Conservation (phyloP, 2,888 invertebrate species). For the Lithophane semibrunnea region DNA sequence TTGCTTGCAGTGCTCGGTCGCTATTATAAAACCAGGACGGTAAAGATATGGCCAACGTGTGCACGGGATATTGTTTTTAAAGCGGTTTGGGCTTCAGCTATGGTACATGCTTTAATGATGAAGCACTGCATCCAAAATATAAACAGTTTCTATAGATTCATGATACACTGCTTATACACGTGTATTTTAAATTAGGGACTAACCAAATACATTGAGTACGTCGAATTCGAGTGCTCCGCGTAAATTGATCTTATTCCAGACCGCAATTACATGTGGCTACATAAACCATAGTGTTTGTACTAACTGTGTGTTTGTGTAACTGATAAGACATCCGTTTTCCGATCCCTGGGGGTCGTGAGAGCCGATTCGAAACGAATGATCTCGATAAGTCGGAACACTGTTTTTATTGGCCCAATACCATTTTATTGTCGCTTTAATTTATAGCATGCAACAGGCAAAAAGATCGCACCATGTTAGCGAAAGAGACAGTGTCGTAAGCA, state of each 20-base stretch:
- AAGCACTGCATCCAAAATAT: not conserved
- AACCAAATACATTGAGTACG: not conserved
- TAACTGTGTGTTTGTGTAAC: not conserved
- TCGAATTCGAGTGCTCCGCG: not conserved
- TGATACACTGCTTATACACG: not conserved
- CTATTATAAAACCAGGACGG: too few species aligned
- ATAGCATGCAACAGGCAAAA: slow-evolving; percentile 23
- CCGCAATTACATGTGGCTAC: not conserved
- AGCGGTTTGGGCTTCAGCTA: too few species aligned
- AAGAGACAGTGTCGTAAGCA: not conserved
- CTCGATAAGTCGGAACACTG: not conserved
- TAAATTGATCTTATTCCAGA: not conserved
- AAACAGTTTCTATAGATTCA: not conserved
- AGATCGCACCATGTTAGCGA: not conserved
- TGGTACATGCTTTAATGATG: not conserved
- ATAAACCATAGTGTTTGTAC: not conserved
- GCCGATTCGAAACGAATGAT: not conserved
- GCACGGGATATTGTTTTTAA: too few species aligned
- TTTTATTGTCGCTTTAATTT: slow-evolving; percentile 12
- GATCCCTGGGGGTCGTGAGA: not conserved
- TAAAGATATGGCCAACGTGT: too few species aligned
- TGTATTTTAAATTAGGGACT: not conserved
- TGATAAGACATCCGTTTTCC: not conserved
- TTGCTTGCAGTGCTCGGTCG: too few species aligned
- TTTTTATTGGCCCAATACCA: not conserved